Percentiles rank a stretch among this genome's conserved stretches.
phyloP scores from a whole-genome alignment of 2,888 invertebrate species.

The Odontothrips loti region DNA sequence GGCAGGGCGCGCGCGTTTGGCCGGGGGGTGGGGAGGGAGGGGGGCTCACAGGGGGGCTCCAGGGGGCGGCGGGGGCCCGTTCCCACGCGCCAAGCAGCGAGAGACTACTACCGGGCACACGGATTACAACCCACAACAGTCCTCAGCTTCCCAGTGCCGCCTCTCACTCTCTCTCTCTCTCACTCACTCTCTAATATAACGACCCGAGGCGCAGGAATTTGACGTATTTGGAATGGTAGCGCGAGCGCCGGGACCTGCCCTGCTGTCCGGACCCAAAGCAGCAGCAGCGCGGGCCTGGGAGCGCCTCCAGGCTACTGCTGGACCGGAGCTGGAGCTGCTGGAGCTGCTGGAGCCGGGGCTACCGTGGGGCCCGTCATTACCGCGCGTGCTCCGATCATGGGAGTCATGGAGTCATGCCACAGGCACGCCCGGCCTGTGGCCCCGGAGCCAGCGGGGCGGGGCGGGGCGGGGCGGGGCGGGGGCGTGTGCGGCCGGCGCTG shows the following conservation, averaged over 20 bases:
- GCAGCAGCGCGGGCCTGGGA: background rate
- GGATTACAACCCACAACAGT: too few relatives aligned
- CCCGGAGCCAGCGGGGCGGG: background rate
- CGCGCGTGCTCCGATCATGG: slow-evolving; percentile 1
- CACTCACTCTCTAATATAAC: too few relatives aligned
- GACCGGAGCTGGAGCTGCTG: background rate
- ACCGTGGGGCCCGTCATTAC: background rate
- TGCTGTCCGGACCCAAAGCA: background rate
- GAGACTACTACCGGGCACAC: too few relatives aligned
- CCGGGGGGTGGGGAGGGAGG: background rate
- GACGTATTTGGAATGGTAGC: background rate
- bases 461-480: background rate
- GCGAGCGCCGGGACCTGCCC: background rate
- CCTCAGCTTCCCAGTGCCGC: too few relatives aligned
- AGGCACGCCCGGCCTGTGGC: background rate
- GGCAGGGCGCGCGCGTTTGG: background rate
- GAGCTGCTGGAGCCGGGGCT: background rate
- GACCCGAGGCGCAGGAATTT: too few relatives aligned
- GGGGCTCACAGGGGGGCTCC: too few relatives aligned
- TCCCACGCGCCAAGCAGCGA: background rate
- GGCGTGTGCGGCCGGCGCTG: background rate
- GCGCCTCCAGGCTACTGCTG: background rate
- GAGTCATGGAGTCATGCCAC: background rate
- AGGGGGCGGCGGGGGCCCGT: background rate
- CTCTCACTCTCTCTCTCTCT: too few relatives aligned